These are phyloP conservation scores for Drosophila truncata DNA, from an alignment of 1,140 invertebrate species.

Conservation along the genomic window DNA sequence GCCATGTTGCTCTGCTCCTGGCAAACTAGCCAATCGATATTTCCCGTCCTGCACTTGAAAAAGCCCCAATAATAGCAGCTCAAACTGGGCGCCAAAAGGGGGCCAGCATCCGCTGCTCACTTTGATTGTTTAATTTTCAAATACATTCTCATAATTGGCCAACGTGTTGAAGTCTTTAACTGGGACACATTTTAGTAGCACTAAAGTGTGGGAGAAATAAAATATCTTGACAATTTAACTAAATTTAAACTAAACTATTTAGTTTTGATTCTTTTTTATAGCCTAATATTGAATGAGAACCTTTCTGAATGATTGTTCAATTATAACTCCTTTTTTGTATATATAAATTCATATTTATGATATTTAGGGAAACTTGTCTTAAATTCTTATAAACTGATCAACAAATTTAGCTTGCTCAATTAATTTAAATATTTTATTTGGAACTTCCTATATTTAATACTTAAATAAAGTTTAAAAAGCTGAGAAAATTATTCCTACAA, in stretches of 20 bases:
- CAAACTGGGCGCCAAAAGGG: conserved; percentile 8
- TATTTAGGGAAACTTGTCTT: neutral
- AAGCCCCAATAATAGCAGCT: conserved; percentile 12
- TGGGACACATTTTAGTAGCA: neutral
- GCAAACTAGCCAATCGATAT: conserved; percentile 49
- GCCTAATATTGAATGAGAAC: neutral
- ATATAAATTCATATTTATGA: too few relatives aligned
- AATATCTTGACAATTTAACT: too few relatives aligned
- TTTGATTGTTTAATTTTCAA: conserved; percentile 30
- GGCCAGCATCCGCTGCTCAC: conserved; percentile 38
- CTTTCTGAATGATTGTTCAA: neutral
- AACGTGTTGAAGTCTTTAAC: neutral
- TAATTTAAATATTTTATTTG: neutral
- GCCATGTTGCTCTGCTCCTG: conserved; percentile 10
- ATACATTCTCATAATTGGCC: conserved; percentile 16
- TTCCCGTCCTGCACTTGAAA: conserved; percentile 24
- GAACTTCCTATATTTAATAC: neutral
- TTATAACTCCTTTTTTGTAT: neutral
- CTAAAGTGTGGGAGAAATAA: too few relatives aligned
- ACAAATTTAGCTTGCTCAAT: too few relatives aligned
- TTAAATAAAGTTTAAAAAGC: neutral
- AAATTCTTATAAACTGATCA: neutral
- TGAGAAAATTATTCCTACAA: too few relatives aligned
- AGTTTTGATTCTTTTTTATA: neutral
- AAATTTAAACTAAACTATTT: neutral